Percentiles rank a stretch among this genome's conserved stretches.
Evolutionary conservation across 2,113 vertebrate genomes (phyloP).

Genomic region (Oryzias melastigma): DNA sequence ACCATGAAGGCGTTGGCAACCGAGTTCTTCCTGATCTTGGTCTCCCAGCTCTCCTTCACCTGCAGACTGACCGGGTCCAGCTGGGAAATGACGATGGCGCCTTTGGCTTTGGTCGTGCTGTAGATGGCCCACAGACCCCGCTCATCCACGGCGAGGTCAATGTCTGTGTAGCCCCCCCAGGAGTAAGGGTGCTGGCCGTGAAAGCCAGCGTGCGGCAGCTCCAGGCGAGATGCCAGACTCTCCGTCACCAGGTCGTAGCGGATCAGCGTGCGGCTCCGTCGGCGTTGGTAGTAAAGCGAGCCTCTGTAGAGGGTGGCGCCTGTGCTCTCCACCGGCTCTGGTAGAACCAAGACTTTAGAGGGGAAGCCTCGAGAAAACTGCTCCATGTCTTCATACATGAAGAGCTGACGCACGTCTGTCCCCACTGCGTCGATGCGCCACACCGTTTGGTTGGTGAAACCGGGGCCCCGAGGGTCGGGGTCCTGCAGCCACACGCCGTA

Average conservation of each 20-base stretch:
- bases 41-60: slow-evolving; percentile 85
- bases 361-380: slow-evolving; percentile 85
- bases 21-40: slow-evolving; percentile 86
- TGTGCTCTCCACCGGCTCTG: slow-evolving; percentile 85
- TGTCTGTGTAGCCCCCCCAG: slow-evolving; percentile 94
- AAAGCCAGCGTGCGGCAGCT: slow-evolving; percentile 82
- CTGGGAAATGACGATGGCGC: slow-evolving; percentile 88
- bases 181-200: slow-evolving; percentile 89
- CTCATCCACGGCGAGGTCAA: slow-evolving; percentile 88
- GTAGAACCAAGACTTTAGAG: slow-evolving; percentile 82
- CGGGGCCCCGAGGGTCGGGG: slow-evolving; percentile 75
- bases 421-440: slow-evolving; percentile 89
- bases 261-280: slow-evolving; percentile 77
- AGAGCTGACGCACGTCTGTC: slow-evolving; percentile 85
- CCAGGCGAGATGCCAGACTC: slow-evolving; percentile 72
- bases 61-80: slow-evolving; percentile 83
- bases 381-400: slow-evolving; percentile 80
- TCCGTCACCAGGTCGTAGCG: slow-evolving; percentile 83
- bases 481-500: slow-evolving; percentile 95
- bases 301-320: slow-evolving; percentile 83
- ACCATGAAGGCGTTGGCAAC: slow-evolving; percentile 91
- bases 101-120: slow-evolving; percentile 86
- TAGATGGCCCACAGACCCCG: slow-evolving; percentile 89
- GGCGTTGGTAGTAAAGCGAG: slow-evolving; percentile 87
- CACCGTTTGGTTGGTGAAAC: slow-evolving; percentile 79